Conservation (phyloP, 23 tunicate genomes). For the Botrylloides violaceus region DNA sequence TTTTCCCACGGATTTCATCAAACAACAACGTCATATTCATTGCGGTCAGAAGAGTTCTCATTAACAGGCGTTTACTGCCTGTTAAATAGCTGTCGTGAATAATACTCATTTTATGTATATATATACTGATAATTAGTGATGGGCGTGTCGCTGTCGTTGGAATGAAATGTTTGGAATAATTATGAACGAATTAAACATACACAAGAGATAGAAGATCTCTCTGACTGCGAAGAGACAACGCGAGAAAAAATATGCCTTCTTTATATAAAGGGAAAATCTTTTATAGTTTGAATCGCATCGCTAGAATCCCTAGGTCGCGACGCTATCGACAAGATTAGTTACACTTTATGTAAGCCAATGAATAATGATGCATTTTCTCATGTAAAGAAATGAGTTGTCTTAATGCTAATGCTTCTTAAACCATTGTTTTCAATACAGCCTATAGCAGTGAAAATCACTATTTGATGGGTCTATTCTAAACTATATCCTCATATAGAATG, state of each 20-base stretch:
- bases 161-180: not conserved
- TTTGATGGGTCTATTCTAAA: not conserved
- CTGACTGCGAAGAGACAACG: not conserved
- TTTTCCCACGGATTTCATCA: too few species aligned
- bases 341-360: too few species aligned
- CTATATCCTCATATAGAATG: not conserved
- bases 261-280: not conserved
- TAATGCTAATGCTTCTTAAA: not conserved
- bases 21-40: not conserved
- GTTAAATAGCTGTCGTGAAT: not conserved
- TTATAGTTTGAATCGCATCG: too few species aligned
- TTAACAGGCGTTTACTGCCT: not conserved
- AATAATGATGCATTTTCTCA: too few species aligned
- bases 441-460: not conserved
- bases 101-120: not conserved
- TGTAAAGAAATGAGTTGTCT: not conserved
- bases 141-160: not conserved
- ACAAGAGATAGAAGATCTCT: not conserved
- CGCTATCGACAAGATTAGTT: too few species aligned
- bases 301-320: too few species aligned
- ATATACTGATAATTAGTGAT: not conserved
- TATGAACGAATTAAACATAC: not conserved
- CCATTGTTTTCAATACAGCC: not conserved
- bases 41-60: not conserved
- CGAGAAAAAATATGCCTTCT: not conserved